Conservation (phyloP, 2,797 vertebrate species). For the Chrosomus eos region DNA sequence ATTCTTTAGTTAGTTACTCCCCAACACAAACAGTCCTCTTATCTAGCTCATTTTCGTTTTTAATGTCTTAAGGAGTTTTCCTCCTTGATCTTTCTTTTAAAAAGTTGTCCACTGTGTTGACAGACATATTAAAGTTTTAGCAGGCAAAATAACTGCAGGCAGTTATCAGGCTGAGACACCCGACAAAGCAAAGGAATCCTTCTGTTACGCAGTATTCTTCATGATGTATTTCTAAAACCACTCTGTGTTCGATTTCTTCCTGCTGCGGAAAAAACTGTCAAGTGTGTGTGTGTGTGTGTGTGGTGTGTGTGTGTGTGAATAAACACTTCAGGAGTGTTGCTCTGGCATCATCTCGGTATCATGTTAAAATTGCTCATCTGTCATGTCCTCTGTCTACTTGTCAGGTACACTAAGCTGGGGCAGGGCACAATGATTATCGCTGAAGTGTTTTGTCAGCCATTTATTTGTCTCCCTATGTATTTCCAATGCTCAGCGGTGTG, state of each 20-base stretch:
- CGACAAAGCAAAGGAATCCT: conserved; percentile 13
- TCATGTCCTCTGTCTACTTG: conserved; percentile 54
- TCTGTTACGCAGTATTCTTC: conserved; percentile 16
- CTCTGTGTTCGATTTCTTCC: conserved; percentile 36
- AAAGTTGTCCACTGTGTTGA: conserved; percentile 15
- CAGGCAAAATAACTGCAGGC: conserved; percentile 6
- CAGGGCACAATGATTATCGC: conserved; percentile 39
- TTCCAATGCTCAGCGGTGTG: conserved; percentile 34
- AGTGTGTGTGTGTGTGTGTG: conserved; percentile 18
- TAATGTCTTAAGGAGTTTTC: conserved; percentile 6
- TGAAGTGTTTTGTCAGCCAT: conserved; percentile 46
- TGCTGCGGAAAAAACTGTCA: conserved; percentile 49
- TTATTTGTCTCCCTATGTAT: conserved; percentile 48
- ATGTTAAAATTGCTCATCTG: conserved; percentile 47
- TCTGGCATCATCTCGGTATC: conserved; percentile 40
- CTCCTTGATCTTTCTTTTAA: neutral
- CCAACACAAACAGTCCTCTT: neutral
- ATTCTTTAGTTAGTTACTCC: neutral
- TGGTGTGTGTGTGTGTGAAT: neutral
- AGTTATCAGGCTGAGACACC: conserved; percentile 21
- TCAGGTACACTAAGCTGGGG: conserved; percentile 41
- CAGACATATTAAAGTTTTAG: conserved; percentile 19
- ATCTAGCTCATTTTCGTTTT: neutral
- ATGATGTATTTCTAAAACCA: conserved; percentile 40
- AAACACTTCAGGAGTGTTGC: conserved; percentile 20